Evolutionary conservation across 2,888 invertebrate species (phyloP), one percentile per base, ranked within the genome.

Genomic region (Poecilobothrus nobilitatus): DNA sequence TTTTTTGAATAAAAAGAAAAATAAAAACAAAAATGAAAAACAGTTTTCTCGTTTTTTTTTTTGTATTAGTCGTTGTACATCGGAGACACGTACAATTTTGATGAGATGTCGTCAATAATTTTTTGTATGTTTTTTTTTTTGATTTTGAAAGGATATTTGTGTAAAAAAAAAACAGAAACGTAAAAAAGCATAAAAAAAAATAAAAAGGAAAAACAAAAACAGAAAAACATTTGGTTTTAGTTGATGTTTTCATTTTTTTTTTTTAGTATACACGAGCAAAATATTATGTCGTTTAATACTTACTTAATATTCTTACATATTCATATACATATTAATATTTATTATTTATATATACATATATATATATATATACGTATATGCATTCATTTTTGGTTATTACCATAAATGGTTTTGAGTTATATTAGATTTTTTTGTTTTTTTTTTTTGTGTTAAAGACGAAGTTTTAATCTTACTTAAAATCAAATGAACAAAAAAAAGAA

Each of bases 91-190:
- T 71, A 71, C 71, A 67, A 37, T 69, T 71, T 71, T 70, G 70
- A 70, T 71, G 69, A 68, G 71, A 71, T 71, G 69, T 71, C 69
- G 69, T 70, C 71, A 70, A 70, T 71, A 71, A 70, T 67, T 69
- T 68, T 53, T 53, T 53, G 7, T 12, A 15, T 53, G 7, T 15
- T 18, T 12, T 9, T 2, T 3, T 53, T 61, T 63, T 63, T 9
- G 9, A 18, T 53, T 18, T 53, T 53, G 53, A 53, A 53, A 53
- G 53, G 53, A 53, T 53, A 53, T 53, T 53, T 53, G 18, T 53
- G 18, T 53, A 37, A 37, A 37, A 37, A 37, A 37, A 37, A 37
- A 37, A 37, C 2, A 37, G 5, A n/a, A n/a, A 53, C 12, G 6
- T 37, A 53, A 53, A 53, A 53, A 53, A 53, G 15, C 2, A 27